A percentile compares a stretch with the other conserved stretches of the same genome.
phyloP scores from a whole-genome alignment of 2,888 invertebrate genomes.

The Orthosia gothica region DNA sequence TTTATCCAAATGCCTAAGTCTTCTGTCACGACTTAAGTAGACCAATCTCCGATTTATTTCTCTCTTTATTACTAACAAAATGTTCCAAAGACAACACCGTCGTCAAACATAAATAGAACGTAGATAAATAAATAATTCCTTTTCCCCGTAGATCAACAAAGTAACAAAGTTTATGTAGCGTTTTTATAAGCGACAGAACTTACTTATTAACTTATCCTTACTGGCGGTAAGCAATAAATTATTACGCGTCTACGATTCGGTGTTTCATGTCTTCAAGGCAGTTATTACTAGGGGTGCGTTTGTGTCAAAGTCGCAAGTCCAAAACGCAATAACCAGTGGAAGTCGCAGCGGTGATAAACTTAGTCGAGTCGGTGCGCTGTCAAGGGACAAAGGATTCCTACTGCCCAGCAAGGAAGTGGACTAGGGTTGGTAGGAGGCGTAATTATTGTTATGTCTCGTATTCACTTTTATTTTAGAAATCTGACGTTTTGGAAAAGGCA shows the following conservation, averaged over 20 bases:
- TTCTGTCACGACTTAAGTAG: neutral
- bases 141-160: slow-evolving; percentile 64
- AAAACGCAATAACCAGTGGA: slow-evolving; percentile 84
- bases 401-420: slow-evolving; percentile 70
- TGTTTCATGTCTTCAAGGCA: slow-evolving; percentile 79
- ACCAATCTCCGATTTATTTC: slow-evolving; percentile 14
- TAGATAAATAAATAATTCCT: slow-evolving; percentile 63
- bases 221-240: slow-evolving; percentile 71
- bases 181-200: slow-evolving; percentile 70
- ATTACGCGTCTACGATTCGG: slow-evolving; percentile 73
- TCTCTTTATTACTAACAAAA: slow-evolving; percentile 28
- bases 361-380: slow-evolving; percentile 75
- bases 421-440: slow-evolving; percentile 66
- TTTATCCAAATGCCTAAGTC: neutral
- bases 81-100: slow-evolving; percentile 24
- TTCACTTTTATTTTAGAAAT: too few relatives aligned
- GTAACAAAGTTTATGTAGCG: slow-evolving; percentile 69
- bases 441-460: neutral
- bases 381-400: slow-evolving; percentile 83
- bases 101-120: slow-evolving; percentile 51
- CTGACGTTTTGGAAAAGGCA: too few relatives aligned
- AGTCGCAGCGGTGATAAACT: slow-evolving; percentile 83
- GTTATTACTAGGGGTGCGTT: slow-evolving; percentile 81
- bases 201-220: slow-evolving; percentile 69
- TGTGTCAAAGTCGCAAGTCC: slow-evolving; percentile 77